Conservation (phyloP, 2,888 invertebrate species). For the Luperina testacea region DNA sequence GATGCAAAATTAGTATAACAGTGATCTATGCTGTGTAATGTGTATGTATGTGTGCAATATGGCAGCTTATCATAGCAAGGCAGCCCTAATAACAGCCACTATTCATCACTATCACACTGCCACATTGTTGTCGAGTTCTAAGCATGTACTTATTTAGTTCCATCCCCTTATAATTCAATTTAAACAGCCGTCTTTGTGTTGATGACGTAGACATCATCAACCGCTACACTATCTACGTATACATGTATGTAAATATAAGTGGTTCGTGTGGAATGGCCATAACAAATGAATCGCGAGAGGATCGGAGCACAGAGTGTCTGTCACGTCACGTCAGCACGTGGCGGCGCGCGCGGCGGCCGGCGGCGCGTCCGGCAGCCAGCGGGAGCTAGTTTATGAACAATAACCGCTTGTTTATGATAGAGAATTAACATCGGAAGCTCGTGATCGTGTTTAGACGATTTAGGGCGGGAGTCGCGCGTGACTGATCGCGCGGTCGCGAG, state of each 20-base stretch:
- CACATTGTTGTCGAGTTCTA: constrained; percentile 47
- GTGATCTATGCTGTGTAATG: constrained; percentile 4
- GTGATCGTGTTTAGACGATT: constrained; percentile 80
- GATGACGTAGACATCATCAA: constrained; percentile 16
- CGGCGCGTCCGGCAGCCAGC: constrained; percentile 54
- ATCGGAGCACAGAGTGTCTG: constrained; percentile 65
- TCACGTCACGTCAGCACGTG: constrained; percentile 73
- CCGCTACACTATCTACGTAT: constrained; percentile 35
- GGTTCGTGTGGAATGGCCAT: constrained; percentile 67
- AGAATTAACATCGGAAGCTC: constrained; percentile 86
- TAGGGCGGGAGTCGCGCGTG: constrained; percentile 86
- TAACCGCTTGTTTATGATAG: constrained; percentile 76
- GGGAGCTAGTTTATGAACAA: constrained; percentile 61
- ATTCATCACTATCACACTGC: constrained; percentile 47
- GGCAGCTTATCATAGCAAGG: constrained; percentile 28
- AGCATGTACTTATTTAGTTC: constrained; percentile 35
- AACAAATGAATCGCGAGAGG: constrained; percentile 67
- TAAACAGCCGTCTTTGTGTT: constrained; percentile 40
- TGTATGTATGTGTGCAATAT: constrained; percentile 31
- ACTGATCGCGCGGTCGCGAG: constrained; percentile 87
- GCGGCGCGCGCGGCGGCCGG: constrained; percentile 40
- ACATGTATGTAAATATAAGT: constrained; percentile 57
- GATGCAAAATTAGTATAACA: constrained; percentile 6
- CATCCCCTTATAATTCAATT: constrained; percentile 60
- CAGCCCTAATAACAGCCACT: constrained; percentile 30